Evolutionary conservation across 2,797 vertebrate species (phyloP).

Genomic region (Steatocranus sp.): DNA sequence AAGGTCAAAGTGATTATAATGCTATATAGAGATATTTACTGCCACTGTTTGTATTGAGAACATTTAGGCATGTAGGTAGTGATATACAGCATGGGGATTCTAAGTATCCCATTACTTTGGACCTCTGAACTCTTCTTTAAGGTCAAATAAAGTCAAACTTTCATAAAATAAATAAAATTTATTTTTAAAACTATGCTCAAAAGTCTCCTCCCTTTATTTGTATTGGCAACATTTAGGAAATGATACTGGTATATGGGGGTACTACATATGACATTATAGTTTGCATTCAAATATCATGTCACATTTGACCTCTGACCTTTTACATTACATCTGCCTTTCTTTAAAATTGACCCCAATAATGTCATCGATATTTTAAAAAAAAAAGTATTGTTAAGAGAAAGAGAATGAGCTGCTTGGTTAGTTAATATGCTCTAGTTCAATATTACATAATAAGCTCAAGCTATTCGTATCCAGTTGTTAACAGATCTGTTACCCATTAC

Average conservation of each 20-base stretch:
- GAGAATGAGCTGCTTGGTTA: not conserved
- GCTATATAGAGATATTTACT: not conserved
- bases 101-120: not conserved
- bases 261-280: not conserved
- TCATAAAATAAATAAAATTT: not conserved
- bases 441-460: not conserved
- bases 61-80: not conserved
- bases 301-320: not conserved
- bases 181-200: not conserved
- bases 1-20: not conserved
- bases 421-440: not conserved
- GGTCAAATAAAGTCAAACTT: not conserved
- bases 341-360: not conserved
- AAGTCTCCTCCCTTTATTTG: not conserved
- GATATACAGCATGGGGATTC: not conserved
- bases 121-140: not conserved
- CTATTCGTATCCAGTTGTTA: not conserved
- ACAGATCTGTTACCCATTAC: not conserved
- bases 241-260: not conserved
- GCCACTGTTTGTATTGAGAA: not conserved
- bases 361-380: not conserved
- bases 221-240: not conserved
- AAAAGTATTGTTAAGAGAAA: not conserved
- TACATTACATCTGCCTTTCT: not conserved
- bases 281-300: not conserved